Evolutionary conservation across 2,113 vertebrate species (phyloP).

Genomic region (Ammodytes dubius): DNA sequence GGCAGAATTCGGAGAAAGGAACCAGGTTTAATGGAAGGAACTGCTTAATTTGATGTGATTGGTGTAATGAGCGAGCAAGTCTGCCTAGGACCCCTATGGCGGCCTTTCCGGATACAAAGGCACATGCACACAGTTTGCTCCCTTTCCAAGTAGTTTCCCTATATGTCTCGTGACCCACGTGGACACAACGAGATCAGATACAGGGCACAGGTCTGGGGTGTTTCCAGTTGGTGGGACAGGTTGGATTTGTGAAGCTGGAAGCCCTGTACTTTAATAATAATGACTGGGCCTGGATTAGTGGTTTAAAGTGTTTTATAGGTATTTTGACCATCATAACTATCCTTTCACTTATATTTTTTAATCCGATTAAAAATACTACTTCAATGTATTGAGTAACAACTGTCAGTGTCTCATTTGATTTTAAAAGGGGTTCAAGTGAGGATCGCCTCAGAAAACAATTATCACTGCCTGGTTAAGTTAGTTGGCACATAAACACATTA

Average conservation of each 20-base stretch:
- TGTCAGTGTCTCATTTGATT: not conserved
- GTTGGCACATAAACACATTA: slow-evolving; percentile 18
- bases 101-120: slow-evolving; percentile 29
- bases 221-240: slow-evolving; percentile 1
- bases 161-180: slow-evolving; percentile 26
- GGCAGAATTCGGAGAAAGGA: slow-evolving; percentile 35
- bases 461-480: not conserved
- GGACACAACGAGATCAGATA: slow-evolving; percentile 4
- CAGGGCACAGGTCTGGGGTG: not conserved
- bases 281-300: not conserved
- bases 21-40: slow-evolving; percentile 38
- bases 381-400: not conserved
- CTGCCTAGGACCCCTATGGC: slow-evolving; percentile 33
- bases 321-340: not conserved
- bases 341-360: not conserved
- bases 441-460: not conserved
- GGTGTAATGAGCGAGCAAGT: slow-evolving; percentile 70
- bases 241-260: not conserved
- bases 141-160: not conserved
- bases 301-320: not conserved
- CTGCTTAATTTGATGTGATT: slow-evolving; percentile 76
- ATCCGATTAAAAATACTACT: not conserved
- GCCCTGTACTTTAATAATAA: not conserved
- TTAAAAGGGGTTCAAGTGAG: not conserved
- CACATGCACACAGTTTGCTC: not conserved